These are phyloP conservation scores for Tubulanus polymorphus DNA, from an alignment of 2,888 invertebrate genomes.

Conservation along the genomic window DNA sequence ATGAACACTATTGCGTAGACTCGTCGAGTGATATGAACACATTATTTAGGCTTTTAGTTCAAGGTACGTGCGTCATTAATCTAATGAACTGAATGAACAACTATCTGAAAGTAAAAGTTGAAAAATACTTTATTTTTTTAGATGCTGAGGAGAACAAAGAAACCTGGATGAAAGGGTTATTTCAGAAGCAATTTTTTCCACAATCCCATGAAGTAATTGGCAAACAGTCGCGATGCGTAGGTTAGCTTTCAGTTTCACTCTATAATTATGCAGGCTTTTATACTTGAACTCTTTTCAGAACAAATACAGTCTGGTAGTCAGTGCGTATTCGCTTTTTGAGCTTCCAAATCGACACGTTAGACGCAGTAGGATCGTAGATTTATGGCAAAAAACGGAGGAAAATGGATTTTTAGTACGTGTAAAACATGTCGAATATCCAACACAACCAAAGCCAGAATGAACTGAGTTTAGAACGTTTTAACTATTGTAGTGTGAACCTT, in stretches of 20 bases:
- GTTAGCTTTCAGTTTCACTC: too few species aligned
- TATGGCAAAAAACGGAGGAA: conserved; percentile 82
- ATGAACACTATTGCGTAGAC: conserved; percentile 84
- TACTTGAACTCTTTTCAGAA: conserved; percentile 30
- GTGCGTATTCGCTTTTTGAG: conserved; percentile 78
- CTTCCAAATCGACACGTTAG: conserved; percentile 66
- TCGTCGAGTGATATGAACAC: conserved; percentile 77
- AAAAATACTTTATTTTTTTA: neutral
- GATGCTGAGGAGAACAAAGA: neutral
- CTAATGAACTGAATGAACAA: neutral
- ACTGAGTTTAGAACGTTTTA: too few species aligned
- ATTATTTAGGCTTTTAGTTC: conserved; percentile 67
- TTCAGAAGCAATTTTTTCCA: conserved; percentile 79
- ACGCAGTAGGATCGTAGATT: conserved; percentile 66
- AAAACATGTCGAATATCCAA: neutral
- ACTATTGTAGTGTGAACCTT: too few species aligned
- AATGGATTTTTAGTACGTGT: conserved; percentile 60
- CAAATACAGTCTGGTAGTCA: conserved; percentile 72
- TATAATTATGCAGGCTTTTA: too few species aligned
- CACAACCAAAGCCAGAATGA: too few species aligned
- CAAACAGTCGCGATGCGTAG: too few species aligned
- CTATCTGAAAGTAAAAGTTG: neutral
- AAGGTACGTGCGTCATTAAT: conserved; percentile 26
- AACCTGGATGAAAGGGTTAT: too few species aligned
- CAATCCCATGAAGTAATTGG: conserved; percentile 58